Percentiles rank a stretch among this genome's conserved stretches.
Evolutionary conservation across 2,113 vertebrate genomes (phyloP).

Genomic region (Charina bottae): DNA sequence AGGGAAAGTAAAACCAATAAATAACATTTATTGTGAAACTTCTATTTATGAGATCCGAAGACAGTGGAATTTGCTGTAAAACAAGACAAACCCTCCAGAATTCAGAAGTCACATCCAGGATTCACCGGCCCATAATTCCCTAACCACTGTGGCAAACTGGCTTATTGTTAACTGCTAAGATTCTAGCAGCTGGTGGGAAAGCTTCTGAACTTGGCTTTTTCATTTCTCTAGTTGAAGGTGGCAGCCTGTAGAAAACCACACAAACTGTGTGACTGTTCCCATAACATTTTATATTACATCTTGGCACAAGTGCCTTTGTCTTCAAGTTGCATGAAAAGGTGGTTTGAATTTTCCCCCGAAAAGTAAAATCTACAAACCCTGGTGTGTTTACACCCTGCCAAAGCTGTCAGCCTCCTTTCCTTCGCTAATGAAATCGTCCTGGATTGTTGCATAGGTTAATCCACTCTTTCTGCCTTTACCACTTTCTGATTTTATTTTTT

Average conservation of each 20-base stretch:
- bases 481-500: constrained; percentile 44
- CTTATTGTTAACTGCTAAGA: neutral
- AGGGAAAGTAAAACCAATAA: neutral
- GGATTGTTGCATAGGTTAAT: neutral
- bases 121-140: neutral
- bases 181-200: neutral
- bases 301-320: neutral
- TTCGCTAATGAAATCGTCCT: neutral
- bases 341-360: neutral
- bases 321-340: constrained; percentile 2
- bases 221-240: neutral
- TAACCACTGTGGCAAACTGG: neutral
- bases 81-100: neutral
- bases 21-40: neutral
- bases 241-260: constrained; percentile 21
- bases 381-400: neutral
- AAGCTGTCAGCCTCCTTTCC: neutral
- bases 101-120: neutral
- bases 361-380: neutral
- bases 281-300: constrained; percentile 30
- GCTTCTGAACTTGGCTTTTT: neutral
- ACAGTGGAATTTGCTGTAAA: neutral
- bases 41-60: neutral
- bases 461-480: constrained; percentile 20
- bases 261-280: neutral